These are phyloP conservation scores for Tethya wilhelma DNA, from an alignment of 37 sponge, comb jelly and placozoan genomes.

Conservation along the genomic window DNA sequence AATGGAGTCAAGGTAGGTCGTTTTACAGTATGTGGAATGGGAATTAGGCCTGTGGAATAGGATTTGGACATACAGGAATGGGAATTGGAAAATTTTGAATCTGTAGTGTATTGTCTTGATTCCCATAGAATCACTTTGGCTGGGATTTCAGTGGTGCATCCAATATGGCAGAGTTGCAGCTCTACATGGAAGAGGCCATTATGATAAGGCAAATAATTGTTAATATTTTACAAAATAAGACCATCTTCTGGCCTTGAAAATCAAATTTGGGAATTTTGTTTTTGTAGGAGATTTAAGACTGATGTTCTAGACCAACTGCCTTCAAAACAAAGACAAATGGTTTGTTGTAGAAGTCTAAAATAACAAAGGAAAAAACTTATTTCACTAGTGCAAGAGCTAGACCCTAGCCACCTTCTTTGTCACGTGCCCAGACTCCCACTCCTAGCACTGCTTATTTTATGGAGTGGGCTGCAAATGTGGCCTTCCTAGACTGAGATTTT, in stretches of 20 bases:
- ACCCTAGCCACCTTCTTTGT: too few relatives aligned
- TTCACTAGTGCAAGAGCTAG: too few relatives aligned
- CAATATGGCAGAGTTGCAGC: constrained; percentile 82
- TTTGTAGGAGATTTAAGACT: constrained; percentile 69
- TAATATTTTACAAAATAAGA: not conserved
- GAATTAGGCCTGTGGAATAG: not conserved
- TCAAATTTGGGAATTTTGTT: not conserved
- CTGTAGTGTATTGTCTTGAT: too few relatives aligned
- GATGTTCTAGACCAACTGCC: constrained; percentile 89
- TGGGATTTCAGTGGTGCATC: constrained; percentile 94
- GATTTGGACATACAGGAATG: not conserved
- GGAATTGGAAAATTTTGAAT: too few relatives aligned
- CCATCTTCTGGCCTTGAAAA: not conserved
- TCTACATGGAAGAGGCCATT: constrained; percentile 78
- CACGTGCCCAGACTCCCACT: too few relatives aligned
- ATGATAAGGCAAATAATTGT: constrained; percentile 79
- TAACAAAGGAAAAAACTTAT: too few relatives aligned
- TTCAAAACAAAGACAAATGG: constrained; percentile 80
- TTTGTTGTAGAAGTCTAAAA: too few relatives aligned
- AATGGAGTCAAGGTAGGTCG: constrained; percentile 73
- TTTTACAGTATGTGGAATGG: not conserved
- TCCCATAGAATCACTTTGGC: constrained; percentile 75
- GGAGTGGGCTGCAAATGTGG: too few relatives aligned
- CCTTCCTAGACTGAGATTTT: not conserved
- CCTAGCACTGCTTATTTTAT: too few relatives aligned